A percentile compares a stretch with the other conserved stretches of the same genome.
Evolutionary conservation across 2,113 vertebrate species (phyloP).

Genomic region (Nyctibius bracteatus): DNA sequence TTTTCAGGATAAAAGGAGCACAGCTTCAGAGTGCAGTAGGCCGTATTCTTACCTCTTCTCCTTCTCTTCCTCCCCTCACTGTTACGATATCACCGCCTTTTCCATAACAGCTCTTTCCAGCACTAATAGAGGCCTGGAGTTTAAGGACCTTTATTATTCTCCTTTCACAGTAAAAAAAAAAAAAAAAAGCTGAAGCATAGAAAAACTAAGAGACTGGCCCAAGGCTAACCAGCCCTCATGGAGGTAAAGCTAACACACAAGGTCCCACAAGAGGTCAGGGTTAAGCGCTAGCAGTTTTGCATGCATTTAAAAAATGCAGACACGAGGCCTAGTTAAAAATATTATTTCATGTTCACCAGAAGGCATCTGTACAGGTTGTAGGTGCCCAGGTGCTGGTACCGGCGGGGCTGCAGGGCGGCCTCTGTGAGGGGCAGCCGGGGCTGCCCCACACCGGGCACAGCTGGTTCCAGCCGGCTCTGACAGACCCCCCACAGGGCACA

Average conservation of each 20-base stretch:
- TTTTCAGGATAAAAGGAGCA: background rate
- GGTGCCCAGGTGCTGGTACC: rapidly evolving
- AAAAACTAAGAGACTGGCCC: background rate
- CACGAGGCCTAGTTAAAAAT: background rate
- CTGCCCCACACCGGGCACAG: rapidly evolving
- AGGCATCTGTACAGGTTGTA: rapidly evolving
- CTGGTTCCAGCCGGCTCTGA: rapidly evolving
- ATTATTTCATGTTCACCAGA: background rate
- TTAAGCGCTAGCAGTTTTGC: background rate
- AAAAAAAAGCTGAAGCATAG: background rate
- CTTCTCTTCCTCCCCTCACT: background rate
- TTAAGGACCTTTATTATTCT: background rate
- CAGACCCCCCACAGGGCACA: rapidly evolving
- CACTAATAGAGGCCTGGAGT: background rate
- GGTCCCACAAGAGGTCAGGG: background rate
- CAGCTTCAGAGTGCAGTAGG: background rate
- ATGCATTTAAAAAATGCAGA: background rate
- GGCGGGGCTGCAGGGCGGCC: background rate
- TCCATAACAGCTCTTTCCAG: background rate
- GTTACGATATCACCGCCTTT: background rate
- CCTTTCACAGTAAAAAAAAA: background rate
- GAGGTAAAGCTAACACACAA: background rate
- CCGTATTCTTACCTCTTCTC: background rate
- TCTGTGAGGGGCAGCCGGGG: rapidly evolving
- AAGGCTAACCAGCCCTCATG: background rate